A percentile compares a stretch with the other conserved stretches of the same genome.
These are phyloP conservation scores for Carassius auratus DNA, from an alignment of 2,113 vertebrate species.

Conservation along the genomic window DNA sequence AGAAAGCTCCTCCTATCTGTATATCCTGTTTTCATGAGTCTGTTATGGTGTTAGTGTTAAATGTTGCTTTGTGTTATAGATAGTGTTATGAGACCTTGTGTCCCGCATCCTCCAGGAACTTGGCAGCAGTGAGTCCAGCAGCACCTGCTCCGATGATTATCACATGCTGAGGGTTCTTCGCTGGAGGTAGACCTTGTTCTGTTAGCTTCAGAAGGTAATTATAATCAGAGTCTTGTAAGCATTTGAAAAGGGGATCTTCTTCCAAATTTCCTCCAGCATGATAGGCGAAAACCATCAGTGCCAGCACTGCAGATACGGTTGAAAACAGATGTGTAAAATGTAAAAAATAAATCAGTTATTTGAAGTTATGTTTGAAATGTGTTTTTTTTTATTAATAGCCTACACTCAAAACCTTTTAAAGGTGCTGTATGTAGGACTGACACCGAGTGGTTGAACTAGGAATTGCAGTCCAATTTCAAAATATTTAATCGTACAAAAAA, in stretches of 20 bases:
- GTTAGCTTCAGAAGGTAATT: constrained; percentile 74
- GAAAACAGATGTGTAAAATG: background rate
- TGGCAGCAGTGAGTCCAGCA: constrained; percentile 82
- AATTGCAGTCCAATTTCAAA: no score
- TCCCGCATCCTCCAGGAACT: constrained; percentile 79
- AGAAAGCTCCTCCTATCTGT: no score
- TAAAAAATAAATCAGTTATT: background rate
- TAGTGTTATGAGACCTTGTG: constrained; percentile 76
- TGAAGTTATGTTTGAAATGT: no score
- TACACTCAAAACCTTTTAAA: no score
- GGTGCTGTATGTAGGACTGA: no score
- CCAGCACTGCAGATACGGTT: constrained; percentile 65
- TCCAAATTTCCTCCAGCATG: constrained; percentile 50
- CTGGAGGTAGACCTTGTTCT: constrained; percentile 73
- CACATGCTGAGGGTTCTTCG: constrained; percentile 70
- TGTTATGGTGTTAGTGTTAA: no score
- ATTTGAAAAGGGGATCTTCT: constrained; percentile 73
- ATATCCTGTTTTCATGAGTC: no score
- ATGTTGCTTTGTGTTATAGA: background rate
- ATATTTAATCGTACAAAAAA: no score
- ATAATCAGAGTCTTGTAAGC: constrained; percentile 81
- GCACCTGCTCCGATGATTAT: constrained; percentile 80
- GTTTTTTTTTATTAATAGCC: no score
- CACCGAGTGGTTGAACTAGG: no score
- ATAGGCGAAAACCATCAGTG: constrained; percentile 60